A percentile compares a stretch with the other conserved stretches of the same genome.
Conservation (phyloP, 2,888 invertebrate species). For the Entomobrya proxima region DNA sequence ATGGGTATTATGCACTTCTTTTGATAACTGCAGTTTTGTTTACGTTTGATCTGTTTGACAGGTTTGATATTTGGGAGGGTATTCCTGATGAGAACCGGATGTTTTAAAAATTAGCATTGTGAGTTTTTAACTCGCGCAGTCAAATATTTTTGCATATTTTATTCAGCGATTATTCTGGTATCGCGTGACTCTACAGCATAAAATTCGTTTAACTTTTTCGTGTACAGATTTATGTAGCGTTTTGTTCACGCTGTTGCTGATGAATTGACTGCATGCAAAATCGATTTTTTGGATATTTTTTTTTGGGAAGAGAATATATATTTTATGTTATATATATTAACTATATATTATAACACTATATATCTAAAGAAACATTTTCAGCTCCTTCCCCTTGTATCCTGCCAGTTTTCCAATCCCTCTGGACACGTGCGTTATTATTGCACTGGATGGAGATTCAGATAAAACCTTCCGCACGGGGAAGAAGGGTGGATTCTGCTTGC, state of each 20-base stretch:
- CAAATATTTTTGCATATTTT: slow-evolving; percentile 35
- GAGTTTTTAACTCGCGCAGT: neutral
- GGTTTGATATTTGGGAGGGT: neutral
- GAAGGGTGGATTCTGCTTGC: slow-evolving; percentile 44
- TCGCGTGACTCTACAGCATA: slow-evolving; percentile 47
- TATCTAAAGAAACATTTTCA: neutral
- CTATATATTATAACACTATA: no score
- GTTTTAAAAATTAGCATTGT: slow-evolving; percentile 32
- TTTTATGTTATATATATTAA: neutral
- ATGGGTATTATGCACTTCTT: neutral
- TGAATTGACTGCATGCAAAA: slow-evolving; percentile 65
- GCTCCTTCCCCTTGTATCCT: slow-evolving; percentile 60
- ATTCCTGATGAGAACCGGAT: no score
- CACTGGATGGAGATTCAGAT: neutral
- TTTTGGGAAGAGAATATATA: neutral
- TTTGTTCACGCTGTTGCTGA: slow-evolving; percentile 28
- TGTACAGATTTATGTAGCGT: neutral
- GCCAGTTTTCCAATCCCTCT: slow-evolving; percentile 53
- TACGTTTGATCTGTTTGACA: no score
- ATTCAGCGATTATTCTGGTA: slow-evolving; percentile 2
- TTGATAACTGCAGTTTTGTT: no score
- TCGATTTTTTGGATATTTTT: slow-evolving; percentile 48
- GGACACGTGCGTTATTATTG: slow-evolving; percentile 54
- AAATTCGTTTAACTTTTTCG: no score
- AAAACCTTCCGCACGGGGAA: slow-evolving; percentile 50